Conservation (phyloP, 2,797 vertebrate species). For the Neomorphus geoffroyi region DNA sequence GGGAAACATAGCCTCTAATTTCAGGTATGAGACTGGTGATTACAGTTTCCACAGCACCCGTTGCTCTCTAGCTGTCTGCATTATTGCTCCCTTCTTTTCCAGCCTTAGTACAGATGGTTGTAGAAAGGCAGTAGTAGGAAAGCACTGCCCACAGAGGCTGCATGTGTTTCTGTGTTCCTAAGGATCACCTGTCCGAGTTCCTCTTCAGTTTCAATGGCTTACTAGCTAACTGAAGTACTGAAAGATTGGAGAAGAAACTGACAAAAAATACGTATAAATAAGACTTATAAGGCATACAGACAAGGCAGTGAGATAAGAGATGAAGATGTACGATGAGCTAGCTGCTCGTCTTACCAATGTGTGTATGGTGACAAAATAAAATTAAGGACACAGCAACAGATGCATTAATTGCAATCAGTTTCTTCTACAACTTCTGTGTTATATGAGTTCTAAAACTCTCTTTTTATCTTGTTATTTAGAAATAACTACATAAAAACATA, state of each 20-base stretch:
- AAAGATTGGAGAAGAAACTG: not conserved
- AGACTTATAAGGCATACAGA: not conserved
- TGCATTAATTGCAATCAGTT: not conserved
- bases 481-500: not conserved
- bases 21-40: not conserved
- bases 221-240: not conserved
- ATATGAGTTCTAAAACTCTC: too few species aligned
- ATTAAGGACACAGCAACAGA: not conserved
- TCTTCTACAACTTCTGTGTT: not conserved
- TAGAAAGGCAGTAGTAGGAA: not conserved
- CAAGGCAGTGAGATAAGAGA: not conserved
- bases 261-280: not conserved
- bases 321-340: not conserved
- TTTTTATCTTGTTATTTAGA: not conserved
- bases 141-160: not conserved
- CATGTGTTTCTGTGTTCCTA: too few species aligned
- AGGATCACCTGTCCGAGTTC: not conserved
- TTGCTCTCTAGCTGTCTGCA: not conserved
- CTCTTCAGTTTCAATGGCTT: not conserved
- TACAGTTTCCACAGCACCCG: not conserved
- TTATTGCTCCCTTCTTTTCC: not conserved
- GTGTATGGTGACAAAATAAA: not conserved
- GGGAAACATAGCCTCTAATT: not conserved
- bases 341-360: not conserved
- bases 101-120: not conserved